These are phyloP conservation scores for Micropoecilia bifurca DNA, from an alignment of 2,797 vertebrate genomes.

Conservation along the genomic window DNA sequence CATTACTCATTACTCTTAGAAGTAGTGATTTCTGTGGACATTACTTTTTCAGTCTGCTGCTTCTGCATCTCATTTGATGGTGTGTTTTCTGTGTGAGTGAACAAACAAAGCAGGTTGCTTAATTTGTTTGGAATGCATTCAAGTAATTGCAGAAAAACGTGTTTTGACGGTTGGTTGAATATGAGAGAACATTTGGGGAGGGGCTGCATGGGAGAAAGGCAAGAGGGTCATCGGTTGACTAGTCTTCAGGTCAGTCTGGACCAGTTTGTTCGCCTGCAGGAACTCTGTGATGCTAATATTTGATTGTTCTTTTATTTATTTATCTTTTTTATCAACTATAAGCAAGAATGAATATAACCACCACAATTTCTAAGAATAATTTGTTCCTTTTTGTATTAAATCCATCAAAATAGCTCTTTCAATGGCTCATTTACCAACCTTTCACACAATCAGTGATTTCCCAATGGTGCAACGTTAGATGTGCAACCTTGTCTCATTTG, in stretches of 20 bases:
- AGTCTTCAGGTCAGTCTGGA: constrained; percentile 60
- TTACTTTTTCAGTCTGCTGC: neutral
- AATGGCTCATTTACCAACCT: neutral
- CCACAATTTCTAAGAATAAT: neutral
- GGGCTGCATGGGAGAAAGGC: constrained; percentile 5
- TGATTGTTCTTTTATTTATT: constrained; percentile 19
- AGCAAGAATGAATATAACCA: constrained; percentile 42
- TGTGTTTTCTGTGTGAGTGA: neutral
- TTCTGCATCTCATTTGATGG: constrained; percentile 1
- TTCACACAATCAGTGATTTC: constrained; percentile 6
- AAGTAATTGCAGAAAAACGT: constrained; percentile 62
- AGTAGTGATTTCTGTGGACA: neutral
- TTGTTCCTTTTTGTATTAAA: neutral
- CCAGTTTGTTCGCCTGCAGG: constrained; percentile 61
- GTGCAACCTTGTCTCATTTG: constrained; percentile 37
- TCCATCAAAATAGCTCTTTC: neutral
- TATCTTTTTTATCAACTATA: constrained; percentile 18
- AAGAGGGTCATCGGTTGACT: constrained; percentile 11
- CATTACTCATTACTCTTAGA: neutral
- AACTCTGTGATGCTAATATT: constrained; percentile 11
- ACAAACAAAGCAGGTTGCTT: constrained; percentile 8
- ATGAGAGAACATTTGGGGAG: constrained; percentile 49
- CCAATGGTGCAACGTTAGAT: constrained; percentile 43
- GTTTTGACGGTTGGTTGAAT: constrained; percentile 56
- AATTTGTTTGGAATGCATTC: constrained; percentile 53